Conservation (phyloP, 2,888 invertebrate genomes). For the Nemurella pictetii region DNA sequence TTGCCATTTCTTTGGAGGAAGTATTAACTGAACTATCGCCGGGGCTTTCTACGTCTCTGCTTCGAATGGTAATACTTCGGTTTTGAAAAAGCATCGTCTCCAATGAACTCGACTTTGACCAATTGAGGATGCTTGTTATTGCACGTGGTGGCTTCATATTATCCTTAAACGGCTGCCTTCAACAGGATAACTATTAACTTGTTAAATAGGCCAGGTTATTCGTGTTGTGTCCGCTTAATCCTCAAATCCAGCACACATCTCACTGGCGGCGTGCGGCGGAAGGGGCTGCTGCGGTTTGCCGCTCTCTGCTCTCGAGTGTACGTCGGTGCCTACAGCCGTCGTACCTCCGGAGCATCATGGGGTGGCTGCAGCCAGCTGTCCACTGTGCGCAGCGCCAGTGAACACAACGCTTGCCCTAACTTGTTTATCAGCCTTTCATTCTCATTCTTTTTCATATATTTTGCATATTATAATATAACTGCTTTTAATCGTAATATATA, state of each 20-base stretch:
- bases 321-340: not conserved
- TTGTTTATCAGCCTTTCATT: conserved; percentile 21
- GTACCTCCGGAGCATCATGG: not conserved
- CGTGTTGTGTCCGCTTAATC: not conserved
- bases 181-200: not conserved
- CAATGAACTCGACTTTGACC: not conserved
- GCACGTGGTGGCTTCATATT: not conserved
- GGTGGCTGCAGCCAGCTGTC: not conserved
- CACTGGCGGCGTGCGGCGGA: not conserved
- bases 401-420: not conserved
- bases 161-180: not conserved
- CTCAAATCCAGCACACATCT: not conserved
- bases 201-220: conserved; percentile 17
- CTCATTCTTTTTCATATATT: conserved; percentile 12
- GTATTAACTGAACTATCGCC: not conserved
- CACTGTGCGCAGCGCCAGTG: not conserved
- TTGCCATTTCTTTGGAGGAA: not conserved
- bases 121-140: not conserved
- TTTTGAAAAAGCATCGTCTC: not conserved
- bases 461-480: not conserved
- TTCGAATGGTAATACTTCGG: not conserved
- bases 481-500: conserved; percentile 19
- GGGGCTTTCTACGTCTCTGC: not conserved
- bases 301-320: not conserved
- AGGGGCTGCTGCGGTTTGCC: no score